Evolutionary conservation across 2,888 invertebrate genomes (phyloP), one percentile per base, ranked within the genome.

Genomic region (Hyles lineata): DNA sequence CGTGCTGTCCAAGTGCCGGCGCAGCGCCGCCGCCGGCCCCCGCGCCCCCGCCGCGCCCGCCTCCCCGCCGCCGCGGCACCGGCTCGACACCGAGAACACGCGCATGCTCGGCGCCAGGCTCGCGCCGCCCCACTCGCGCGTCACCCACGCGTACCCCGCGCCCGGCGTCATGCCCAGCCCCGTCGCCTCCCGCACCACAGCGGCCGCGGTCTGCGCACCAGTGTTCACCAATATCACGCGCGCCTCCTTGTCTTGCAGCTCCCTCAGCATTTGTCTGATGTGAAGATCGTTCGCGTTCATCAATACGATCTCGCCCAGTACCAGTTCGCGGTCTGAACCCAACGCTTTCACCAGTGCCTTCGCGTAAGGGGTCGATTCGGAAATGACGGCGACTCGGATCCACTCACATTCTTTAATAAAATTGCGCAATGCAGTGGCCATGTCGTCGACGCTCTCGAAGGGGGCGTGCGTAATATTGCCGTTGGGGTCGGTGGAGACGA

Each of bases 401-500:
- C 43, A 43, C 3, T 43, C 15, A 43, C 43, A 43, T 19, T 43
- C 59, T 7, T n/a, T 17, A 43, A 71, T 23, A 8, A 71, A 60
- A 1, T 21, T 15, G 2, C 23, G n/a, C 21, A 71, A 9, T 3
- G 59, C 70, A 9, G 70, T 43, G 50, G 61, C 55, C 11, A 55
- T 21, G 59, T 0, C 81, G 83, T 5, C 78, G 72, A 55, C 55
- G 55, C n/a, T 7, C 19, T 5, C 55, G 55, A 55, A n/a, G 55
- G 55, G 19, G 19, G n/a, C 55, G 55, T 55, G n/a, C n/a, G 55
- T n/a, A 19, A 19, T 17, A 43, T 11, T 55, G 9, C 69, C 71
- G 71, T 73, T 75, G 75, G 43, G 43, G 43, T 43, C 43, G 43
- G 15, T 43, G 15, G 43, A 43, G 43, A 97, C 98, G 0, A 95